Evolutionary conservation across 2,888 invertebrate genomes (phyloP).

Genomic region (Parascotia fuliginaria): DNA sequence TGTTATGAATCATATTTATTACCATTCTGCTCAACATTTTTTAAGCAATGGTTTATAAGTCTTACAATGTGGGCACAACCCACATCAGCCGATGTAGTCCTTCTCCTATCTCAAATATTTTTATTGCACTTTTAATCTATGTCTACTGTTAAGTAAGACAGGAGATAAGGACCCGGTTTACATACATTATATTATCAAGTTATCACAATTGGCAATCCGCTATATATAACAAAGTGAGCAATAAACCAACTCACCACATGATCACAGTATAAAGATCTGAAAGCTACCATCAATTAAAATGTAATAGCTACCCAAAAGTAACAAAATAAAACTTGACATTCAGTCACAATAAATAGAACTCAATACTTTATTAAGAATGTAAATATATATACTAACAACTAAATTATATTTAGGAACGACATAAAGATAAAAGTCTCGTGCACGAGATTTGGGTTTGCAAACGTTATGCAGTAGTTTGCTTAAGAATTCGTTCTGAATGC

Average conservation of each 20-base stretch:
- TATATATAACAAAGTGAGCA: constrained; percentile 15
- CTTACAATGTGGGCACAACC: too few relatives aligned
- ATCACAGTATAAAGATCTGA: constrained; percentile 24
- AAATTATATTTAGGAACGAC: constrained; percentile 31
- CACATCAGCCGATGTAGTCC: too few relatives aligned
- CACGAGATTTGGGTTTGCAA: not conserved
- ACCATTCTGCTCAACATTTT: too few relatives aligned
- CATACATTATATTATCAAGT: not conserved
- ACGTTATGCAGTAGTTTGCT: not conserved
- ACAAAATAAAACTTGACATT: constrained; percentile 10
- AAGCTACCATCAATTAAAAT: constrained; percentile 23
- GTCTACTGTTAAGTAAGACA: not conserved
- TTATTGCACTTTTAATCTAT: too few relatives aligned
- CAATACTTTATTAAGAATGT: constrained; percentile 16
- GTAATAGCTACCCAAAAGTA: constrained; percentile 21
- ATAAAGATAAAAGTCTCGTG: constrained; percentile 10
- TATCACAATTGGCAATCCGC: constrained; percentile 22
- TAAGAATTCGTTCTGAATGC: too few relatives aligned
- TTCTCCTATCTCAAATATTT: too few relatives aligned
- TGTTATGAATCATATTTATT: too few relatives aligned
- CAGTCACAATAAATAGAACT: constrained; percentile 18
- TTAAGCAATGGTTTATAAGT: too few relatives aligned
- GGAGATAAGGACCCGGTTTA: not conserved
- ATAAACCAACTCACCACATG: constrained; percentile 15
- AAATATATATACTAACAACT: constrained; percentile 19